Evolutionary conservation across 2,797 vertebrate species (phyloP).

Genomic region (Esox lucius): DNA sequence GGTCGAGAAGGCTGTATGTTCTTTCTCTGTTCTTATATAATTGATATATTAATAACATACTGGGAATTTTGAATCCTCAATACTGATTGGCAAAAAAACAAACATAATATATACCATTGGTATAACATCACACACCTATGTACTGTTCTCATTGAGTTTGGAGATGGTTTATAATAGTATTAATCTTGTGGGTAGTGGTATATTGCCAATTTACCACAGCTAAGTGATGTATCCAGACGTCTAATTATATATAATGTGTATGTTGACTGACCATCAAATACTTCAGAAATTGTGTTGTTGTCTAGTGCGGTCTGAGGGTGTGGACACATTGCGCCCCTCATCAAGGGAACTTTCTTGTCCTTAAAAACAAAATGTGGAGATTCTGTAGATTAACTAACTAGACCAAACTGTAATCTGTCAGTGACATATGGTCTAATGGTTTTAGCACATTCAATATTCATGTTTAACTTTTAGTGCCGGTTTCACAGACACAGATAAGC

Average conservation of each 20-base stretch:
- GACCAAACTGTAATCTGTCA: background rate
- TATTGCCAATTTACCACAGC: too few species aligned
- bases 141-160: too few species aligned
- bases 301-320: background rate
- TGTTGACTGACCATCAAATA: background rate
- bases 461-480: background rate
- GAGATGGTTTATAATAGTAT: too few species aligned
- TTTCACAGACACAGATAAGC: too few species aligned
- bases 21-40: conserved; percentile 2
- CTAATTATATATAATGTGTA: background rate
- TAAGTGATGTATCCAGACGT: too few species aligned
- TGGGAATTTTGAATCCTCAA: too few species aligned
- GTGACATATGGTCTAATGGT: background rate
- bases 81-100: too few species aligned
- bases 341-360: background rate
- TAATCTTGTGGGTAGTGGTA: too few species aligned
- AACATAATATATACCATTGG: too few species aligned
- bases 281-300: background rate
- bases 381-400: background rate
- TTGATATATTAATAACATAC: background rate
- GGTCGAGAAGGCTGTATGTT: background rate
- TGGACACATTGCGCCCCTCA: conserved; percentile 43
- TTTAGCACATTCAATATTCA: conserved; percentile 1
- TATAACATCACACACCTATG: too few species aligned
- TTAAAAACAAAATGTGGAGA: background rate